phyloP scores from a whole-genome alignment of 2,797 vertebrate species.

The Karalla daura region DNA sequence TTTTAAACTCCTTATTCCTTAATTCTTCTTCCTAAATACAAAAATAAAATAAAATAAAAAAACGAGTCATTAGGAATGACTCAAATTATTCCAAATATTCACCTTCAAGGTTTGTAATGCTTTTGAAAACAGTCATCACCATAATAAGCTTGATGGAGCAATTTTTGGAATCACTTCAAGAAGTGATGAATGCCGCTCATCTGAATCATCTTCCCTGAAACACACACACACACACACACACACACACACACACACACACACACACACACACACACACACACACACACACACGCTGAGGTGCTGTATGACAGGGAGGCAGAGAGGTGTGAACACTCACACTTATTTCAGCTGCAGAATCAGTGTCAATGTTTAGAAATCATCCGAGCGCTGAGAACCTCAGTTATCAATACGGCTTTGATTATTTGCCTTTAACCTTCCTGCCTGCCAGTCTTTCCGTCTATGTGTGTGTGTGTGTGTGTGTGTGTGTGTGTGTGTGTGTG shows the following conservation, averaged over 20 bases:
- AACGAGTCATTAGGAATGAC: too few relatives aligned
- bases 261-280: too few relatives aligned
- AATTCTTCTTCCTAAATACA: too few relatives aligned
- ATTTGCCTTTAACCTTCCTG: constrained; percentile 46
- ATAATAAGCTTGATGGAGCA: constrained; percentile 1
- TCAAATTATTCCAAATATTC: neutral
- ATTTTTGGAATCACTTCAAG: neutral
- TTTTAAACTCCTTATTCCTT: too few relatives aligned
- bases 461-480: too few relatives aligned
- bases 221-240: too few relatives aligned
- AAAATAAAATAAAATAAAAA: too few relatives aligned
- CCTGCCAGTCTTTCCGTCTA: too few relatives aligned
- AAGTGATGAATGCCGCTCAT: constrained; percentile 3
- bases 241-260: too few relatives aligned
- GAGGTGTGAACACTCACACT: constrained; percentile 21
- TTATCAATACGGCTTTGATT: constrained; percentile 40
- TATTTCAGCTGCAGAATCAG: constrained; percentile 26
- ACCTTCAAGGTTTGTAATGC: neutral
- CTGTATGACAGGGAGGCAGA: neutral
- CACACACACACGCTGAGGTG: too few relatives aligned
- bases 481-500: too few relatives aligned
- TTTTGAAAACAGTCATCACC: constrained; percentile 36
- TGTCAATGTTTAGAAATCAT: constrained; percentile 17
- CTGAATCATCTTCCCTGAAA: neutral
- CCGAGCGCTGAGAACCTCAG: neutral